Evolutionary conservation across 2,113 vertebrate species (phyloP), one percentile per base, ranked within the genome.

Genomic region (Lonchura striata): DNA sequence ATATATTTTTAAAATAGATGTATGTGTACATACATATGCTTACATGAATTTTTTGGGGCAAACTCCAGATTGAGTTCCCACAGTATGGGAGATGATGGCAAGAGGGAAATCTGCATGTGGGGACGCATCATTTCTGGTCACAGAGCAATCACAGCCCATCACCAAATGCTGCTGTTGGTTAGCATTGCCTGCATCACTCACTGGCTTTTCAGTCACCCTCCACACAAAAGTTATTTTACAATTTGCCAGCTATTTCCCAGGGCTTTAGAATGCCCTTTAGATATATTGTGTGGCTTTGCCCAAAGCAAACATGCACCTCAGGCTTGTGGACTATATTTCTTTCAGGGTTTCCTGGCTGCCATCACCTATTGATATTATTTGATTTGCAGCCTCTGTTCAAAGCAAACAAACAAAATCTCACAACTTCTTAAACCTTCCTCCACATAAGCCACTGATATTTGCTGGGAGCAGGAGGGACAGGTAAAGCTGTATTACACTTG

Each of bases 331-430:
- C 87, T 83, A 50, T 76, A 88, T 78, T 91, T 90, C 79, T 83
- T 75, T 15, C 74, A 79, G n/a, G 53, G 37, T 70, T 90, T 86
- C 92, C 53, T 54, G 11, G 60, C 80, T 69, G 92, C 86, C 93
- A 54, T 80, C 93, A 95, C 60, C 74, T 95, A 86, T 93, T 97
- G 91, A 86, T 97, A 87, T 88, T 97, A 77, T 97, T 95, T 97
- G 96, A 95, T 96, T 97, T 94, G 72, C 91, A 75, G 95, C 76
- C 0, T 3, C 77, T 94, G 11, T 77, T 95, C 86, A 95, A 94
- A 81, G 92, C 70, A 96, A 98, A 96, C 81, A 97, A 96, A 86
- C 68, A 94, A 93, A 93, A 78, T 90, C 78, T 92, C 86, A 82
- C 86, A 11, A 35, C 96, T 96, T 96, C 84, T 71, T 93, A 95